phyloP scores from a whole-genome alignment of 2,888 invertebrate genomes.

The Ormyrus nitidulus region DNA sequence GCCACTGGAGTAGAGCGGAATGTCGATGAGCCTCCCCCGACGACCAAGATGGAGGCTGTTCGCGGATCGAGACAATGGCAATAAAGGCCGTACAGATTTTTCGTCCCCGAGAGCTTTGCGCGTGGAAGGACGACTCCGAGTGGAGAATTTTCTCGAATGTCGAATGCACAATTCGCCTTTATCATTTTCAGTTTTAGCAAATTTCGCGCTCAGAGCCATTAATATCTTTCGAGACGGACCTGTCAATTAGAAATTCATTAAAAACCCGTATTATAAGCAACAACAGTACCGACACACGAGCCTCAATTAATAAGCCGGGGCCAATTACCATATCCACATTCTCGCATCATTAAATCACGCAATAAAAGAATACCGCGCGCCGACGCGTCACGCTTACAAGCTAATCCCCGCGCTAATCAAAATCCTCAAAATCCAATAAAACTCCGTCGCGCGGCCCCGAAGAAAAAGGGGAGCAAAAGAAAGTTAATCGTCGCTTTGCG shows the following conservation, averaged over 20 bases:
- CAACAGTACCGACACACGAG: background rate
- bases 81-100: conserved; percentile 21
- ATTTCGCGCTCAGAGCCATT: too few relatives aligned
- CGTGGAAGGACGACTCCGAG: too few relatives aligned
- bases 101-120: background rate
- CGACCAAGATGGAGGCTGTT: background rate
- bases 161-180: too few relatives aligned
- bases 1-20: conserved; percentile 2
- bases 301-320: background rate
- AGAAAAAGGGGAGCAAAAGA: conserved; percentile 14
- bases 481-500: conserved; percentile 51
- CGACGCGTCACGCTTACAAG: conserved; percentile 1
- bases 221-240: too few relatives aligned
- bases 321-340: background rate
- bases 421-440: conserved; percentile 52
- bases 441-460: background rate
- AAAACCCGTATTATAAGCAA: too few relatives aligned
- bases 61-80: background rate
- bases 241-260: too few relatives aligned
- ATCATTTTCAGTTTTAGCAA: too few relatives aligned
- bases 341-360: background rate
- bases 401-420: conserved; percentile 44
- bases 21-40: conserved; percentile 30
- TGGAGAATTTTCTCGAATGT: too few relatives aligned
- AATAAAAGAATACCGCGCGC: background rate